Evolutionary conservation across 2,113 vertebrate genomes (phyloP).

Genomic region (Aspidoscelis tigris): DNA sequence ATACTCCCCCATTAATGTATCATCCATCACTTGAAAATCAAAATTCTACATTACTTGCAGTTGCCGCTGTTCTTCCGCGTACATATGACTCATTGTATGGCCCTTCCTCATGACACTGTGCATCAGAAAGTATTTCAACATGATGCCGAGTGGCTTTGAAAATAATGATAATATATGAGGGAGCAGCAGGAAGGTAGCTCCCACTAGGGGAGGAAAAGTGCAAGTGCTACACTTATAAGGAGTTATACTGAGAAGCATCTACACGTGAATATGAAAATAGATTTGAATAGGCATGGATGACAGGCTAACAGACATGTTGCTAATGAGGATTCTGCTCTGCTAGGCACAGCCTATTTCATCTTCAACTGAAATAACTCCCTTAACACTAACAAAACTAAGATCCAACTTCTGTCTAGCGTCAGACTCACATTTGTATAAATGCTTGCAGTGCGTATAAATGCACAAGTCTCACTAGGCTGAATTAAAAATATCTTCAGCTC

Average conservation of each 20-base stretch:
- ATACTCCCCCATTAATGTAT: neutral
- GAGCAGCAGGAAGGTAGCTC: neutral
- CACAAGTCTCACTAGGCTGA: too few species aligned
- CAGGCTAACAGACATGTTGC: slow-evolving; percentile 2
- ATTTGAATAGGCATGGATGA: neutral
- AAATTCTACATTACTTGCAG: neutral
- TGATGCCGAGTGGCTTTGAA: neutral
- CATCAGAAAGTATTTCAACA: slow-evolving; percentile 4
- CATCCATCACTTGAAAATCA: neutral
- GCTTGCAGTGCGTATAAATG: too few species aligned
- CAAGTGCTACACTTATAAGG: neutral
- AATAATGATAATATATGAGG: neutral
- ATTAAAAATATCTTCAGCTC: neutral
- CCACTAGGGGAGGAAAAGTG: neutral
- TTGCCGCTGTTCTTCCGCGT: neutral
- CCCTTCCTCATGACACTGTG: neutral
- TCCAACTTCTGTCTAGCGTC: slow-evolving; percentile 19
- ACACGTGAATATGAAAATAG: neutral
- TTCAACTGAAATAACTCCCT: neutral
- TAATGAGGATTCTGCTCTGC: neutral
- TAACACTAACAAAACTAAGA: slow-evolving; percentile 15
- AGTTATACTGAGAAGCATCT: neutral
- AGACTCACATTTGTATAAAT: too few species aligned
- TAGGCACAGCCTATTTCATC: neutral
- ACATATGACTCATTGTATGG: neutral